Evolutionary conservation across 2,888 invertebrate species (phyloP).

Genomic region (Conus canariensis): DNA sequence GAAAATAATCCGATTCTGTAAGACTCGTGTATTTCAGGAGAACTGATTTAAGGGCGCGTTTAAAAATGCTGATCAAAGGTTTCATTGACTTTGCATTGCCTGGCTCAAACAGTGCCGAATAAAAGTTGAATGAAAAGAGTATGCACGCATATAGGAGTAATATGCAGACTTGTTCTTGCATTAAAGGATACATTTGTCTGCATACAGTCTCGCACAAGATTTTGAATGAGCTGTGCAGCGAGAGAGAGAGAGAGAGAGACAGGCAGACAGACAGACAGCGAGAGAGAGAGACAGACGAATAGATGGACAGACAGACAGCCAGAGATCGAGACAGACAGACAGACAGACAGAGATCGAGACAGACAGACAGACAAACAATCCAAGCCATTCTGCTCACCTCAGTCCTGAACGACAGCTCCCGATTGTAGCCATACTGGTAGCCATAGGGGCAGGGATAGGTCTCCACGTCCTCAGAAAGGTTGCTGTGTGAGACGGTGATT

Average conservation of each 20-base stretch:
- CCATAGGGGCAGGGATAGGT: constrained; percentile 18
- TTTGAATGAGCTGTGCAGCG: background rate
- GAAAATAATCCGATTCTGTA: too few relatives aligned
- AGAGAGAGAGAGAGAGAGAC: constrained; percentile 3
- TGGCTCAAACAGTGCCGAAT: too few relatives aligned
- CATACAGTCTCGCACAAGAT: too few relatives aligned
- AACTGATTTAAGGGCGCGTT: too few relatives aligned
- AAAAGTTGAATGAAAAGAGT: too few relatives aligned
- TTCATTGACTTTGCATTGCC: too few relatives aligned
- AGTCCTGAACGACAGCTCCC: constrained; percentile 18
- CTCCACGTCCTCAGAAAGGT: background rate
- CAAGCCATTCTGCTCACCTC: background rate
- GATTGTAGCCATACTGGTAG: background rate
- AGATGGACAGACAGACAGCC: background rate
- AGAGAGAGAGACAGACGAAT: background rate
- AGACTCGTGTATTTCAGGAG: too few relatives aligned
- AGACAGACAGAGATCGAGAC: background rate
- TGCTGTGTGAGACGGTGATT: constrained; percentile 16
- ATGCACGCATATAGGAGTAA: too few relatives aligned
- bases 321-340: background rate
- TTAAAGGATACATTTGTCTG: too few relatives aligned
- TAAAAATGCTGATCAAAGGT: too few relatives aligned
- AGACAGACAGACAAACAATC: background rate
- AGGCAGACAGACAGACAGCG: background rate
- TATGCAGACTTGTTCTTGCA: too few relatives aligned